phyloP scores from a whole-genome alignment of 2,113 vertebrate genomes.

The Daubentonia madagascariensis region DNA sequence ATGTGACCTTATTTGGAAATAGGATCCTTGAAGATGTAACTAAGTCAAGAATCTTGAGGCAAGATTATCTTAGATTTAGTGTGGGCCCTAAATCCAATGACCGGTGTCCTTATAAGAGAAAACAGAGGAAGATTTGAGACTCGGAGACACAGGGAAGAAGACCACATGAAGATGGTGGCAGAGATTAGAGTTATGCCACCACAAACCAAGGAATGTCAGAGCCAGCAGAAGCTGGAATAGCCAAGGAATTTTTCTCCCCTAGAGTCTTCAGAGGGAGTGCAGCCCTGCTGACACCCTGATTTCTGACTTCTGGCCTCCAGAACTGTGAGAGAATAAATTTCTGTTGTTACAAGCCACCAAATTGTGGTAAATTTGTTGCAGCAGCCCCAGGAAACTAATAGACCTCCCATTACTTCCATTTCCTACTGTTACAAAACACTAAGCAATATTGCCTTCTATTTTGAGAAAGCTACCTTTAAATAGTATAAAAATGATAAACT shows the following conservation, averaged over 20 bases:
- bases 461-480: background rate
- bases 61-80: background rate
- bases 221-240: background rate
- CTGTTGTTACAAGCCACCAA: background rate
- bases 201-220: background rate
- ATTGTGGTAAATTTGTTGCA: background rate
- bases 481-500: background rate
- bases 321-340: background rate
- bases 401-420: background rate
- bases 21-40: background rate
- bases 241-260: background rate
- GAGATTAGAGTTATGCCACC: background rate
- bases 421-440: background rate
- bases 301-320: background rate
- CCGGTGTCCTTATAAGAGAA: background rate
- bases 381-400: background rate
- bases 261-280: background rate
- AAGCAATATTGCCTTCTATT: background rate
- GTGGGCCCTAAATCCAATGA: background rate
- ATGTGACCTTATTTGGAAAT: conserved; percentile 8
- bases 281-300: background rate
- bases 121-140: background rate
- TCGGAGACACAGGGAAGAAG: background rate
- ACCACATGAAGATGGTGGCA: background rate
- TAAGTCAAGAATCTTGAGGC: background rate